Percentiles rank a stretch among this genome's conserved stretches.
Conservation (phyloP, 2,888 invertebrate genomes). For the Alcis repandata region DNA sequence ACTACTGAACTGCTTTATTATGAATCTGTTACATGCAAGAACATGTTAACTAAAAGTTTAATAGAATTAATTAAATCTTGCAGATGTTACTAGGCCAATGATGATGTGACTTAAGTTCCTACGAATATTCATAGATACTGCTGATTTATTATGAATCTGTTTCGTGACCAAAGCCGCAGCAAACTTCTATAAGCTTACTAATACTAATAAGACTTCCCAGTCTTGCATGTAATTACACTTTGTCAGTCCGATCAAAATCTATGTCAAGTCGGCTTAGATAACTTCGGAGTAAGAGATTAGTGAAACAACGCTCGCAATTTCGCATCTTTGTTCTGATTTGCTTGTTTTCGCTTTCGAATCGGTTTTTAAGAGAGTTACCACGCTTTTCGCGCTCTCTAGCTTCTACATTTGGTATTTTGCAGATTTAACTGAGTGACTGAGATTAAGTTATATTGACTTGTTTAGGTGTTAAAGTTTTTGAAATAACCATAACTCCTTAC, state of each 20-base stretch:
- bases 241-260: conserved; percentile 3
- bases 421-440: too few relatives aligned
- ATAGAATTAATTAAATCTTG: too few relatives aligned
- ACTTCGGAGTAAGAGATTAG: conserved; percentile 11
- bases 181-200: neutral
- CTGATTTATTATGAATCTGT: neutral
- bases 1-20: too few relatives aligned
- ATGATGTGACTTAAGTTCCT: too few relatives aligned
- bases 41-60: too few relatives aligned
- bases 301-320: conserved; percentile 3
- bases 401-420: neutral
- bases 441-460: too few relatives aligned
- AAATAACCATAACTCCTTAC: too few relatives aligned
- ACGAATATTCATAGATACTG: too few relatives aligned
- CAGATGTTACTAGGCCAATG: too few relatives aligned
- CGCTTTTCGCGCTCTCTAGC: neutral
- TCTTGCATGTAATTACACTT: conserved; percentile 15
- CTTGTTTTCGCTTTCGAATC: neutral
- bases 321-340: conserved; percentile 4
- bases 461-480: neutral
- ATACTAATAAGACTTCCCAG: too few relatives aligned
- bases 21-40: too few relatives aligned
- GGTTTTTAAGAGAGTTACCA: neutral
- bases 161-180: neutral
- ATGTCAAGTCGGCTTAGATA: conserved; percentile 4